Evolutionary conservation across 2,113 vertebrate species (phyloP).

Genomic region (Anser brachyrhynchus): DNA sequence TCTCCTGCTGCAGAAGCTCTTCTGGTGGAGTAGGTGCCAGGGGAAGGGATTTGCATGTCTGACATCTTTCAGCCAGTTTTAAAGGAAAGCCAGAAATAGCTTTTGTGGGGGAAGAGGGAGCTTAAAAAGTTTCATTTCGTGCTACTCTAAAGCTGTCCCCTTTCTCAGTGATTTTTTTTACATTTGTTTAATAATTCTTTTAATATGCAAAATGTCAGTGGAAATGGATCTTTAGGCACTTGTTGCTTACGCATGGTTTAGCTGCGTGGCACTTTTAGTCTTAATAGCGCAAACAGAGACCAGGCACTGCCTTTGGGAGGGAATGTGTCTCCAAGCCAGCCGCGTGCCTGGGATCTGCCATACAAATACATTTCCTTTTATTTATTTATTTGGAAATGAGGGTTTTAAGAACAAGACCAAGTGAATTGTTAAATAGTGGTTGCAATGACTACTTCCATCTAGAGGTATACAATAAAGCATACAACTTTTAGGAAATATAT

Average conservation of each 20-base stretch:
- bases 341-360: neutral
- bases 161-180: neutral
- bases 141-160: neutral
- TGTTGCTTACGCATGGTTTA: neutral
- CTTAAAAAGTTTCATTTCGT: neutral
- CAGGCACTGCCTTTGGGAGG: neutral
- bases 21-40: neutral
- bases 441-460: neutral
- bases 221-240: neutral
- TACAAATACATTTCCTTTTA: neutral
- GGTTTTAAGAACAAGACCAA: neutral
- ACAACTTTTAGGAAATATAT: neutral
- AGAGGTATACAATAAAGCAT: neutral
- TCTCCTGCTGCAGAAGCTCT: neutral
- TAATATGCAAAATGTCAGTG: neutral
- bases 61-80: conserved; percentile 18
- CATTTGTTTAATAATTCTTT: neutral
- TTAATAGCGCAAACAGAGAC: neutral
- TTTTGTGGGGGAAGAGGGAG: neutral
- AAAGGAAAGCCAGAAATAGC: neutral
- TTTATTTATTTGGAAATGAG: neutral
- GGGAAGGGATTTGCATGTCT: conserved; percentile 8
- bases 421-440: neutral
- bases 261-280: neutral
- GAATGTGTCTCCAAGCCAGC: neutral